Evolutionary conservation across 2,113 vertebrate species (phyloP).

Genomic region (Ciconia maguari): DNA sequence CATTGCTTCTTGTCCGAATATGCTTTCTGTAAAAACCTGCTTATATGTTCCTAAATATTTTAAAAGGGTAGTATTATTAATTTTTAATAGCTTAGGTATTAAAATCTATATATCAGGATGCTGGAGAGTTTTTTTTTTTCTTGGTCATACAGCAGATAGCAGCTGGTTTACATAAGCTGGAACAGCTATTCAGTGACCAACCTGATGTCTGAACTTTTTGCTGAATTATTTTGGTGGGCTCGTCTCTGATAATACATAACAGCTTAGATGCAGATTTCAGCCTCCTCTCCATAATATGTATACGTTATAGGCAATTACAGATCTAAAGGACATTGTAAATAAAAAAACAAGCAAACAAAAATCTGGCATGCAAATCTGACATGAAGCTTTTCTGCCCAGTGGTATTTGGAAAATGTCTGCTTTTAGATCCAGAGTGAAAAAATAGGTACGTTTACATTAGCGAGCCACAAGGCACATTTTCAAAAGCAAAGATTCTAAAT

Average conservation of each 20-base stretch:
- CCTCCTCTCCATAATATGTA: background rate
- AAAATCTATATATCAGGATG: background rate
- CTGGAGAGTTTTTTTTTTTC: background rate
- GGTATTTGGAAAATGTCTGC: background rate
- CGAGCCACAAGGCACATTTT: accelerated
- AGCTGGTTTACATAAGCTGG: background rate
- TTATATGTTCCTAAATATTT: background rate
- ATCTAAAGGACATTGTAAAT: background rate
- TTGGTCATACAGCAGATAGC: background rate
- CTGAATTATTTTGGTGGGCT: background rate
- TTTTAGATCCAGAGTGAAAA: background rate
- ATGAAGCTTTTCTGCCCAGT: background rate
- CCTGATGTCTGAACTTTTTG: background rate
- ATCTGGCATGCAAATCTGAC: background rate
- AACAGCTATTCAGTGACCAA: background rate
- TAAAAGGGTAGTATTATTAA: background rate
- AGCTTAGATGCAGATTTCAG: background rate
- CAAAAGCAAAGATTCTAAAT: background rate
- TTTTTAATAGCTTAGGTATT: background rate
- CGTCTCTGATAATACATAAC: accelerated
- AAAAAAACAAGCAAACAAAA: background rate
- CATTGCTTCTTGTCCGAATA: background rate
- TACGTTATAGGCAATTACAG: background rate
- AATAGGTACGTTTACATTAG: background rate
- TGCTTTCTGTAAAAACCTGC: background rate